These are phyloP conservation scores for Heterocephalus glaber DNA, from an alignment of 2,113 vertebrate genomes.

Conservation along the genomic window DNA sequence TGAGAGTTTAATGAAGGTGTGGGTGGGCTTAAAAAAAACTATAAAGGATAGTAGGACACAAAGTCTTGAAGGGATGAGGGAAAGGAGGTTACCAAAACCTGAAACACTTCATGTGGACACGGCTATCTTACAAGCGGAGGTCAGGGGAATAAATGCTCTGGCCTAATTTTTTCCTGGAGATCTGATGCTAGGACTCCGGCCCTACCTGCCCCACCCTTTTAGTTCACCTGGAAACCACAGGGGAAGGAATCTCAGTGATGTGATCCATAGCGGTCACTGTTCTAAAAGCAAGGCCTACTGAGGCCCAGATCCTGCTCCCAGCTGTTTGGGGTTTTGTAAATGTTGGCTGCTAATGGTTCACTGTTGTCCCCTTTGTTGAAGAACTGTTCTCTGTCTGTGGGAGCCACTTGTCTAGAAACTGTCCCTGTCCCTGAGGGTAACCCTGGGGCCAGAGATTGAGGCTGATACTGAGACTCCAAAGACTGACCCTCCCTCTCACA, in stretches of 20 bases:
- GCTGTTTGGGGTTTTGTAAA: not conserved
- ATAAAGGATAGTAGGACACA: not conserved
- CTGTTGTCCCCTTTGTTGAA: not conserved
- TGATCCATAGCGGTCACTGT: not conserved
- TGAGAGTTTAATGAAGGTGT: not conserved
- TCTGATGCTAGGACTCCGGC: not conserved
- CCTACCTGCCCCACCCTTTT: not conserved
- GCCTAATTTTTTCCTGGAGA: not conserved
- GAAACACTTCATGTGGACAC: not conserved
- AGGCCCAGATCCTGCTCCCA: not conserved
- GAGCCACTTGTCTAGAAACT: not conserved
- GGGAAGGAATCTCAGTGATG: not conserved
- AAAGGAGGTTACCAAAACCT: not conserved
- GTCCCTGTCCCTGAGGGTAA: not conserved
- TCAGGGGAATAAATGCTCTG: not conserved
- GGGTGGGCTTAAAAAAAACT: not conserved
- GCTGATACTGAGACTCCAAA: not conserved
- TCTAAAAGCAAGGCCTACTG: not conserved
- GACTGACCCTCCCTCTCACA: not conserved
- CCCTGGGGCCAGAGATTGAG: not conserved
- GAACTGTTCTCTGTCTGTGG: not conserved
- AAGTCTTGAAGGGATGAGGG: not conserved
- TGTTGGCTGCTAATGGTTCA: not conserved
- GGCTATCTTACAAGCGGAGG: not conserved
- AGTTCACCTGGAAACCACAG: not conserved